Evolutionary conservation across 2,797 vertebrate species (phyloP).

Genomic region (Falco columbarius): DNA sequence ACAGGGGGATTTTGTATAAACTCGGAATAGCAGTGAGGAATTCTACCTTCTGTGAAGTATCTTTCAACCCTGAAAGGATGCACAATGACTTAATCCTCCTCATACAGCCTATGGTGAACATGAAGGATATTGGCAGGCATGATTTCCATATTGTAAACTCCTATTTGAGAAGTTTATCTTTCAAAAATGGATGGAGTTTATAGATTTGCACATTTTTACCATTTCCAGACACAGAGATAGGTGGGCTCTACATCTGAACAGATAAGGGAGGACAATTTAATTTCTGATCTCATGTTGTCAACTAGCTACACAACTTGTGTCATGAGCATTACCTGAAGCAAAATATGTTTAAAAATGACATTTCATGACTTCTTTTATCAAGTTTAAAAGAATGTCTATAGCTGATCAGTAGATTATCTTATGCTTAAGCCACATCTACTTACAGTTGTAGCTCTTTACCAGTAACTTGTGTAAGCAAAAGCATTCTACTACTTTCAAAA

Average conservation of each 20-base stretch:
- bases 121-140: background rate
- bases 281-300: background rate
- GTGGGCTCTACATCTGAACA: background rate
- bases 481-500: background rate
- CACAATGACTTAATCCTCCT: background rate
- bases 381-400: background rate
- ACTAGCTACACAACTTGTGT: background rate
- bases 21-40: background rate
- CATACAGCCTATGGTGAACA: background rate
- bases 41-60: background rate
- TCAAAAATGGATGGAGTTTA: background rate
- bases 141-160: background rate
- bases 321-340: background rate
- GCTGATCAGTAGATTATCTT: background rate
- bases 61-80: background rate
- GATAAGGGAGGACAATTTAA: conserved; percentile 3
- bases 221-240: background rate
- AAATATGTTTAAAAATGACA: background rate
- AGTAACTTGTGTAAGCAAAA: background rate
- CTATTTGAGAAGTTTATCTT: background rate
- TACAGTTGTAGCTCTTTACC: background rate
- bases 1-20: background rate
- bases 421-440: background rate
- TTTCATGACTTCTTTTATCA: background rate
- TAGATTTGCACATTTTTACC: background rate